Percentiles rank a stretch among this genome's conserved stretches.
Conservation (phyloP, 1,140 invertebrate genomes). For the Bombus consobrinus region DNA sequence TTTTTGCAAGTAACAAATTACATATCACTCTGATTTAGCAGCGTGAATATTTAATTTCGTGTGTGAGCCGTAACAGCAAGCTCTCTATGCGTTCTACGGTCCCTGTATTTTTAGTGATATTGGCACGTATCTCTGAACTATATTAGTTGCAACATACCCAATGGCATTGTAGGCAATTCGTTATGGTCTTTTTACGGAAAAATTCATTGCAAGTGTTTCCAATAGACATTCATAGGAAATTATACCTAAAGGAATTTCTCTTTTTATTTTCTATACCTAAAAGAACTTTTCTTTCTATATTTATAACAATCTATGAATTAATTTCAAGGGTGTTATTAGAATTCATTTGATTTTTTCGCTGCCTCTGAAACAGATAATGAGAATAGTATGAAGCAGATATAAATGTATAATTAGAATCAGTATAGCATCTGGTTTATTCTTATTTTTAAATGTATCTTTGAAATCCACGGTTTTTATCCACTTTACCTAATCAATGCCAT, state of each 20-base stretch:
- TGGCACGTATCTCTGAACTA: constrained; percentile 50
- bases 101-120: constrained; percentile 71
- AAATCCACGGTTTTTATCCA: background rate
- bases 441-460: background rate
- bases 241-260: background rate
- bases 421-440: background rate
- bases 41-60: constrained; percentile 66
- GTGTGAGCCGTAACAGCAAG: constrained; percentile 22
- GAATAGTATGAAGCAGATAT: background rate
- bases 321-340: background rate
- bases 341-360: background rate
- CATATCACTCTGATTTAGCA: background rate
- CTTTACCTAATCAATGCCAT: background rate
- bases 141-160: constrained; percentile 12
- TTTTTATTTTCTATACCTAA: constrained; percentile 18
- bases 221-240: background rate
- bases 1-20: background rate
- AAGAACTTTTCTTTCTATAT: constrained; percentile 5
- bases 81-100: constrained; percentile 8
- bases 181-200: constrained; percentile 17
- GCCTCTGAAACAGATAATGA: background rate
- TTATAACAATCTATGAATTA: background rate
- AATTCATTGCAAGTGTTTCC: background rate
- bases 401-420: background rate
- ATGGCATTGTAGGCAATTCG: constrained; percentile 1